phyloP scores from a whole-genome alignment of 2,113 vertebrate species.

The Amblyornis subalaris region DNA sequence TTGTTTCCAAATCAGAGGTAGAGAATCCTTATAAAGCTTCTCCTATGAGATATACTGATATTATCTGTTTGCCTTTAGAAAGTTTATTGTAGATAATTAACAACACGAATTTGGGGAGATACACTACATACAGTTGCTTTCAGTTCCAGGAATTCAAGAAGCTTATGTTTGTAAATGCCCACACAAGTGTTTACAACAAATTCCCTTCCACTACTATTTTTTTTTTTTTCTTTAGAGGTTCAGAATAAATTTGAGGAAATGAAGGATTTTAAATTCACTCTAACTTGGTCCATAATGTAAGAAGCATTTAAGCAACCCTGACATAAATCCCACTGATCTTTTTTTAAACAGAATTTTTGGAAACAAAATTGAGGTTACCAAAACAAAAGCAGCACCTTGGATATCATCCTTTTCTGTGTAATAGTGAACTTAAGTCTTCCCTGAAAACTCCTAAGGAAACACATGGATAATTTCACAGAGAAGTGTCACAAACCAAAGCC shows the following conservation, averaged over 20 bases:
- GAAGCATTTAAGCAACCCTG: neutral
- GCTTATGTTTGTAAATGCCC: neutral
- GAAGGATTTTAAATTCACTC: neutral
- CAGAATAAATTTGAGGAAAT: neutral
- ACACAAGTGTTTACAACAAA: neutral
- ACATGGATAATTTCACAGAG: slow-evolving; percentile 7
- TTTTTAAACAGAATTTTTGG: neutral
- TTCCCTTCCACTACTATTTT: neutral
- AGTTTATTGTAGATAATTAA: neutral
- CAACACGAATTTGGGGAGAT: neutral
- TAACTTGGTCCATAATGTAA: neutral
- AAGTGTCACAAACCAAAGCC: neutral
- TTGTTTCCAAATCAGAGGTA: neutral
- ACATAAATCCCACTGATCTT: neutral
- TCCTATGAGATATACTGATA: neutral
- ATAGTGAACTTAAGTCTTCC: neutral
- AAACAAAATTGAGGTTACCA: neutral
- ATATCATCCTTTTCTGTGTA: neutral
- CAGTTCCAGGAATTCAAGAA: neutral
- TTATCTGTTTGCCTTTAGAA: neutral
- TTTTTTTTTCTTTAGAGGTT: neutral
- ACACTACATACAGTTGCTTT: neutral
- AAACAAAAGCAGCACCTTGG: neutral
- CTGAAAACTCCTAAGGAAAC: neutral
- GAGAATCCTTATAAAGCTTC: neutral